Conservation (phyloP, 2,113 vertebrate species). For the Corydoras maculifer region DNA sequence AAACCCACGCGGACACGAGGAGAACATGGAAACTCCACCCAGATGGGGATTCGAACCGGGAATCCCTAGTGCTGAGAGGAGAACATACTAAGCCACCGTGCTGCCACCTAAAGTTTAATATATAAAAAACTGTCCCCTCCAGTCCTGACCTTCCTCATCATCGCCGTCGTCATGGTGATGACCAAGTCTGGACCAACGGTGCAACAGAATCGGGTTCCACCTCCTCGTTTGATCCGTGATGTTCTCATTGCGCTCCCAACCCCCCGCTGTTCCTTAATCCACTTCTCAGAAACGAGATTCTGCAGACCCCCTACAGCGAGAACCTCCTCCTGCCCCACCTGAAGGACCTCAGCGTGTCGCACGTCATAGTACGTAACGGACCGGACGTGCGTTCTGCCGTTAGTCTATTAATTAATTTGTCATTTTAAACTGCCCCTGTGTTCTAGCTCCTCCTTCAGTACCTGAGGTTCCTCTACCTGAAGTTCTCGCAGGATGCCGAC, state of each 20-base stretch:
- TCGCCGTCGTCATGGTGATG: too few relatives aligned
- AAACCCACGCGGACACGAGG: too few relatives aligned
- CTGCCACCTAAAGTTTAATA: too few relatives aligned
- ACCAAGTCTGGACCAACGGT: too few relatives aligned
- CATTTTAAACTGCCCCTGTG: not conserved
- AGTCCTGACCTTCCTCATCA: too few relatives aligned
- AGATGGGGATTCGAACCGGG: too few relatives aligned
- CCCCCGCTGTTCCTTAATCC: constrained; percentile 61
- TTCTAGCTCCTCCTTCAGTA: constrained; percentile 83
- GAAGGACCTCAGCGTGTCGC: constrained; percentile 78
- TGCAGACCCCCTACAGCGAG: constrained; percentile 78
- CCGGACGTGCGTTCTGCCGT: not conserved
- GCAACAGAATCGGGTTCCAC: too few relatives aligned
- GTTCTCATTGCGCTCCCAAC: not conserved
- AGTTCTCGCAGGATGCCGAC: constrained; percentile 68
- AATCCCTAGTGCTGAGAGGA: too few relatives aligned
- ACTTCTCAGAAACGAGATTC: constrained; percentile 76
- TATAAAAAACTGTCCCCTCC: too few relatives aligned
- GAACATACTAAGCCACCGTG: too few relatives aligned
- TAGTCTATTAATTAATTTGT: not conserved
- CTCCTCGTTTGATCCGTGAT: too few relatives aligned
- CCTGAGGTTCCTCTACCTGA: constrained; percentile 82
- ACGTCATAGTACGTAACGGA: constrained; percentile 75
- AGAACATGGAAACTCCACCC: too few relatives aligned
- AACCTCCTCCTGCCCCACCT: constrained; percentile 82